These are phyloP conservation scores for Bedellia somnulentella DNA, from an alignment of 2,888 invertebrate genomes.

Conservation along the genomic window DNA sequence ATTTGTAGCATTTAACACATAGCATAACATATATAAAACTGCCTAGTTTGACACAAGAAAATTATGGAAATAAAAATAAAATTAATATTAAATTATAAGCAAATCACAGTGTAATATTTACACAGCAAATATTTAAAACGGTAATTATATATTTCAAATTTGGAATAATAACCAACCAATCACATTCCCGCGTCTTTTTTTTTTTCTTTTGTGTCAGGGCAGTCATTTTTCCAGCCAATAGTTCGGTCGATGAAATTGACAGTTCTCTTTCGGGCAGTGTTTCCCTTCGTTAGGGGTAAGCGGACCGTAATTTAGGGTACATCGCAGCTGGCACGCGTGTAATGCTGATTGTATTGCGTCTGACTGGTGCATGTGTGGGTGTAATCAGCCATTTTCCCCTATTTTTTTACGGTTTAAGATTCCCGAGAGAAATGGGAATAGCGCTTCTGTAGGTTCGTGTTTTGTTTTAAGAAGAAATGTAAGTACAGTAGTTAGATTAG, in stretches of 20 bases:
- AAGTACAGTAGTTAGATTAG: too few species aligned
- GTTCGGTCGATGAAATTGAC: constrained; percentile 47
- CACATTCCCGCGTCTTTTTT: background rate
- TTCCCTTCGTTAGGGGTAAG: constrained; percentile 37
- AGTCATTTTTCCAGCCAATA: constrained; percentile 6
- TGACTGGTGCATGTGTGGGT: constrained; percentile 7
- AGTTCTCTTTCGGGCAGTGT: constrained; percentile 19
- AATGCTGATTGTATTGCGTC: constrained; percentile 55
- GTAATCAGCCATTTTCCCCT: constrained; percentile 13
- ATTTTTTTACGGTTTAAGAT: background rate
- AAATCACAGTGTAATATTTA: too few species aligned
- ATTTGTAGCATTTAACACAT: too few species aligned
- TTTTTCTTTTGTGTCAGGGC: background rate
- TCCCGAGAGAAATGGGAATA: too few species aligned
- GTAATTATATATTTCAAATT: too few species aligned
- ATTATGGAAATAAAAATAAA: too few species aligned
- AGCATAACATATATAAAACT: too few species aligned
- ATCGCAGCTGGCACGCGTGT: constrained; percentile 43
- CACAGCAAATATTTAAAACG: too few species aligned
- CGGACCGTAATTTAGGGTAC: constrained; percentile 45
- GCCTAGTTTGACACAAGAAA: too few species aligned
- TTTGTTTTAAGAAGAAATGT: too few species aligned
- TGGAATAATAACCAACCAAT: background rate
- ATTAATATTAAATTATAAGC: too few species aligned
- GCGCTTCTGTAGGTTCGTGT: too few species aligned